Conservation (phyloP, 2,113 vertebrate species). For the Gobius niger region DNA sequence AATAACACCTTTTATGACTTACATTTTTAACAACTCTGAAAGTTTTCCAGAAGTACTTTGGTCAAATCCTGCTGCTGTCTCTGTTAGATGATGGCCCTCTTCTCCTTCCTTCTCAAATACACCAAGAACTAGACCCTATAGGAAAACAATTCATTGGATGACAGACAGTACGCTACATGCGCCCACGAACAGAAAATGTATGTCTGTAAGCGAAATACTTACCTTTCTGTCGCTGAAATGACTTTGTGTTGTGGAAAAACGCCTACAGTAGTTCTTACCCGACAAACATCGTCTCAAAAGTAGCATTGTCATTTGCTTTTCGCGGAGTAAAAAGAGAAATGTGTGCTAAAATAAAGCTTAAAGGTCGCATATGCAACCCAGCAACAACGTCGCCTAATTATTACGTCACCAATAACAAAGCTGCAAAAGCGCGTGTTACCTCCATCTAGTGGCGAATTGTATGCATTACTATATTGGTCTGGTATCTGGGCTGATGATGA, state of each 20-base stretch:
- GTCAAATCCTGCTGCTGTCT: conserved; percentile 83
- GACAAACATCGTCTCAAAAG: conserved; percentile 48
- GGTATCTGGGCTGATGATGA: too few species aligned
- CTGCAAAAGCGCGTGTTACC: not conserved
- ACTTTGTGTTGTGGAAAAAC: conserved; percentile 60
- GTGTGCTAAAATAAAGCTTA: not conserved
- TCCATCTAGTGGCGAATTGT: conserved; percentile 31
- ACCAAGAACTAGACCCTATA: conserved; percentile 90
- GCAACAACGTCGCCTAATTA: conserved; percentile 25
- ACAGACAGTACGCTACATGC: not conserved
- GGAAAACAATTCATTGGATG: too few species aligned
- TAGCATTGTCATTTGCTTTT: conserved; percentile 57
- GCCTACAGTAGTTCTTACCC: conserved; percentile 53
- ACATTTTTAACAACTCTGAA: conserved; percentile 83
- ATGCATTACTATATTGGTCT: not conserved
- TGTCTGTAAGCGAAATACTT: conserved; percentile 25
- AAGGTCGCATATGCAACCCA: conserved; percentile 43
- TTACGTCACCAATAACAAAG: conserved; percentile 37
- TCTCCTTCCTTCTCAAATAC: conserved; percentile 83
- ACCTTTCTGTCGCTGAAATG: conserved; percentile 68
- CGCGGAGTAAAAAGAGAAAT: not conserved
- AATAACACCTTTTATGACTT: conserved; percentile 50
- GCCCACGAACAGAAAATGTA: not conserved
- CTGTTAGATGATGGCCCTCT: conserved; percentile 77
- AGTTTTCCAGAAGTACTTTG: conserved; percentile 84